Conservation (phyloP, 2,113 vertebrate genomes). For the Monopterus albus region DNA sequence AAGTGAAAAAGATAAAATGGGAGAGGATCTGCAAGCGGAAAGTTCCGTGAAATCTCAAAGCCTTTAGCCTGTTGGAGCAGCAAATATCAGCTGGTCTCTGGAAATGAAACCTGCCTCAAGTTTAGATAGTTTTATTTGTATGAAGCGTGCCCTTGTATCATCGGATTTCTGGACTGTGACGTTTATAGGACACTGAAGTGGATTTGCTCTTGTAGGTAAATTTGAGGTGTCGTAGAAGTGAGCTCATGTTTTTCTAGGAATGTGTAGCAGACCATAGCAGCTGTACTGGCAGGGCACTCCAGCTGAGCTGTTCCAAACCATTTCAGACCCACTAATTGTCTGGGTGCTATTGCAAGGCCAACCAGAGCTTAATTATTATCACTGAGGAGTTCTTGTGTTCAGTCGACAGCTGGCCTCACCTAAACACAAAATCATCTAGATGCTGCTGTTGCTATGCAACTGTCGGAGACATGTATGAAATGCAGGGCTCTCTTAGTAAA, state of each 20-base stretch:
- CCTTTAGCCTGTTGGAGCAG: no score
- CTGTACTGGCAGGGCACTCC: not conserved
- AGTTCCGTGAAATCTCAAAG: no score
- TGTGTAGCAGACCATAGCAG: not conserved
- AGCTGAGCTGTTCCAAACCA: not conserved
- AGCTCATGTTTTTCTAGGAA: not conserved
- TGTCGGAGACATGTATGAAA: slow-evolving; percentile 10
- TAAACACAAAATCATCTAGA: slow-evolving; percentile 11
- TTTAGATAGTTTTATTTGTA: slow-evolving; percentile 26
- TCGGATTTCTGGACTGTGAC: not conserved
- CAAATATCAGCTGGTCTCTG: slow-evolving; percentile 16
- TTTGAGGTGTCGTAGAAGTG: not conserved
- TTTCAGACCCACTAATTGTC: slow-evolving; percentile 22
- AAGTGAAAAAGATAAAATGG: not conserved
- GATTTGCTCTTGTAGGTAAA: not conserved
- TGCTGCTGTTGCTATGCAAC: slow-evolving; percentile 64
- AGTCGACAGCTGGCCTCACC: slow-evolving; percentile 6
- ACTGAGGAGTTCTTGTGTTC: slow-evolving; percentile 33
- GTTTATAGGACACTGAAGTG: not conserved
- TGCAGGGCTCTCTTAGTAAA: not conserved
- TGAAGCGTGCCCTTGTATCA: not conserved
- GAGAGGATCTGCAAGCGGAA: no score
- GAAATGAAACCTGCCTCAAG: slow-evolving; percentile 22
- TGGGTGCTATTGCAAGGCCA: not conserved
- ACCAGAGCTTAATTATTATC: slow-evolving; percentile 26